phyloP scores from a whole-genome alignment of 1,140 invertebrate genomes.

The Cardiocondyla obscurior region DNA sequence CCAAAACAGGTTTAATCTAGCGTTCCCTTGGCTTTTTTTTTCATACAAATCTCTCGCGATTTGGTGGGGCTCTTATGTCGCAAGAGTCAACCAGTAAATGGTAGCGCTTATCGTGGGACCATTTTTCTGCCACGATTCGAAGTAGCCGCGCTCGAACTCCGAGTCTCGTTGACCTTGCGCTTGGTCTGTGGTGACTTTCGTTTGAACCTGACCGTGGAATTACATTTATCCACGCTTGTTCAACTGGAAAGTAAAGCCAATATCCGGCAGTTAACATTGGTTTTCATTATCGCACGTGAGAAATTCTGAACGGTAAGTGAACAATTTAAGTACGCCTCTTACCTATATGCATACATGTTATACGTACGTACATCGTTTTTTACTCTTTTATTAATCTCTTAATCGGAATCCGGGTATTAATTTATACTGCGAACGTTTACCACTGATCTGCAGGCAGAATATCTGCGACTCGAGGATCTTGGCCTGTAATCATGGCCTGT shows the following conservation, averaged over 20 bases:
- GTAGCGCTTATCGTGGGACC: conserved; percentile 38
- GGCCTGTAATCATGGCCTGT: neutral
- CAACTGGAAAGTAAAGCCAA: neutral
- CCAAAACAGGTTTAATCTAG: neutral
- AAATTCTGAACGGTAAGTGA: conserved; percentile 9
- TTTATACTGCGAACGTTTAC: neutral
- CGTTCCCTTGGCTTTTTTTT: neutral
- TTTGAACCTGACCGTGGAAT: conserved; percentile 48
- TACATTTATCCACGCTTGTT: neutral
- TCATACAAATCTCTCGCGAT: neutral
- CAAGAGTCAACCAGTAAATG: conserved; percentile 12
- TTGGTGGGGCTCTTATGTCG: neutral
- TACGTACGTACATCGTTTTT: too few species aligned
- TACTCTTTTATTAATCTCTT: too few species aligned
- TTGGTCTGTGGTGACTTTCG: conserved; percentile 70
- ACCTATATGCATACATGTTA: too few species aligned
- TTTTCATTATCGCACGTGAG: neutral
- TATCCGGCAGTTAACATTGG: neutral
- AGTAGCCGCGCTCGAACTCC: neutral
- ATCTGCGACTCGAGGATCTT: neutral
- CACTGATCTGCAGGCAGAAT: neutral
- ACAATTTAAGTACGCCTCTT: neutral
- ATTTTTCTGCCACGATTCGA: conserved; percentile 22
- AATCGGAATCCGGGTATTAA: neutral
- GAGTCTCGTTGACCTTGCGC: conserved; percentile 62